phyloP scores from a whole-genome alignment of 2,113 vertebrate genomes.

The Lophochroa leadbeateri region DNA sequence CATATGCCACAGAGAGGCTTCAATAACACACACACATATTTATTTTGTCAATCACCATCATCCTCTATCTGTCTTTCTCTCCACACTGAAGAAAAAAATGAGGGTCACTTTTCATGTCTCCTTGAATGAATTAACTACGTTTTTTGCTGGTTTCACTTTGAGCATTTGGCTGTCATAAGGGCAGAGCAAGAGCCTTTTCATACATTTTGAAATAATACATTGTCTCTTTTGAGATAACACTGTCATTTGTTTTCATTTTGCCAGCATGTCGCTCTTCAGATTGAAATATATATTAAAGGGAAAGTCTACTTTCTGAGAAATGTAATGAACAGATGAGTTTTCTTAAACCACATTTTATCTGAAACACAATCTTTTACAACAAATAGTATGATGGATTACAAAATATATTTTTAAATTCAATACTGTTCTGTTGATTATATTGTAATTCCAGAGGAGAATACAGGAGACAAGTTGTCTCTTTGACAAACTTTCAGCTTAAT shows the following conservation, averaged over 20 bases:
- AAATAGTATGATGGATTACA: constrained; percentile 21
- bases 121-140: constrained; percentile 39
- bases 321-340: constrained; percentile 26
- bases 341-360: constrained; percentile 60
- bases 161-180: constrained; percentile 64
- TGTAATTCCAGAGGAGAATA: background rate
- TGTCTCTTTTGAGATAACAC: constrained; percentile 67
- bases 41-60: background rate
- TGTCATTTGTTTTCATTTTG: constrained; percentile 80
- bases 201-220: constrained; percentile 74
- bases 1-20: background rate
- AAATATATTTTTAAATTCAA: constrained; percentile 53
- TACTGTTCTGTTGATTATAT: constrained; percentile 30
- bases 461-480: background rate
- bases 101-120: constrained; percentile 33
- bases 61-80: background rate
- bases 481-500: constrained; percentile 17
- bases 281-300: constrained; percentile 77
- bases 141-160: constrained; percentile 53
- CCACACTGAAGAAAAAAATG: background rate
- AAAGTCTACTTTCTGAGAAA: constrained; percentile 63
- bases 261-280: constrained; percentile 54
- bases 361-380: constrained; percentile 4
- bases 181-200: constrained; percentile 52
- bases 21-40: background rate